phyloP scores from a whole-genome alignment of 2,888 invertebrate genomes.

The Balanococcus diminutus region DNA sequence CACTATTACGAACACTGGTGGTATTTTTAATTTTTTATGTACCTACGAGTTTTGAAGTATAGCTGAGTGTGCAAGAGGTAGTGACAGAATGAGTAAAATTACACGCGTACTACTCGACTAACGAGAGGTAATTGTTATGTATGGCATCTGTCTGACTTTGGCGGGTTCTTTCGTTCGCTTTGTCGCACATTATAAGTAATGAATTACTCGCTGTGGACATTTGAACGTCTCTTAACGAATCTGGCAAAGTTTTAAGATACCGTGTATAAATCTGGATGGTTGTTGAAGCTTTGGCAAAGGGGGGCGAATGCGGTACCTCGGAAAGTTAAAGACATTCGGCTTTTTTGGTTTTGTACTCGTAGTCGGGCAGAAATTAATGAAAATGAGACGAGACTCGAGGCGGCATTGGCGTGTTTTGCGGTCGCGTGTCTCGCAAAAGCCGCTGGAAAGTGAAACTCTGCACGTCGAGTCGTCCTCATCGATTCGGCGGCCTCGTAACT shows the following conservation, averaged over 20 bases:
- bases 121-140: slow-evolving; percentile 31
- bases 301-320: not conserved
- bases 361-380: not conserved
- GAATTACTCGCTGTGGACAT: slow-evolving; percentile 24
- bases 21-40: too few species aligned
- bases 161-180: not conserved
- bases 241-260: not conserved
- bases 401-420: slow-evolving; percentile 25
- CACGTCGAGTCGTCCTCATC: not conserved
- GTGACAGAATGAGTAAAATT: not conserved
- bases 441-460: not conserved
- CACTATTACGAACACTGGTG: too few species aligned
- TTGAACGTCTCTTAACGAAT: not conserved
- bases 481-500: not conserved
- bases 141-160: not conserved
- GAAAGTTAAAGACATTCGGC: not conserved
- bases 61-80: too few species aligned
- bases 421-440: not conserved
- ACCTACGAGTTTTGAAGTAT: too few species aligned
- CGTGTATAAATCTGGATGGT: not conserved
- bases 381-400: not conserved
- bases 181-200: not conserved
- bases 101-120: not conserved
- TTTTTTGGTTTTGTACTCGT: not conserved
- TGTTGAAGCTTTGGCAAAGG: too few species aligned